Percentiles rank a stretch among this genome's conserved stretches.
These are phyloP conservation scores for Rhegmatorhina hoffmannsi DNA, from an alignment of 2,113 vertebrate genomes.

Conservation along the genomic window DNA sequence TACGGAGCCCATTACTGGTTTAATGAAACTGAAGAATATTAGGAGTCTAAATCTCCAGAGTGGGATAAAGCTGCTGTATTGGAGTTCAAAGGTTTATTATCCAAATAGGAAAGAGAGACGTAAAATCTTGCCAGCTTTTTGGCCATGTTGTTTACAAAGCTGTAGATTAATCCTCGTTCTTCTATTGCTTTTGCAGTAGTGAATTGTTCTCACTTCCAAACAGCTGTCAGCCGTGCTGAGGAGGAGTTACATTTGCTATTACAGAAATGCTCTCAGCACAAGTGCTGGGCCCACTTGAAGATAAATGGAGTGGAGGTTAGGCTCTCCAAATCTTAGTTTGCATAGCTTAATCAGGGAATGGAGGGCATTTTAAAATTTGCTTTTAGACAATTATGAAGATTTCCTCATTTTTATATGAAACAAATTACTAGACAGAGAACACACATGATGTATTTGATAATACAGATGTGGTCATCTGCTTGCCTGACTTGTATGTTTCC, in stretches of 20 bases:
- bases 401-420: not conserved
- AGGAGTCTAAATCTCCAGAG: not conserved
- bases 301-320: constrained; percentile 19
- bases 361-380: constrained; percentile 1
- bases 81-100: not conserved
- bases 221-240: not conserved
- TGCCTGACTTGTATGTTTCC: not conserved
- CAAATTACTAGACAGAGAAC: not conserved
- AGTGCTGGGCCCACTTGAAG: constrained; percentile 2
- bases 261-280: not conserved
- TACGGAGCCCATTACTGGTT: not conserved
- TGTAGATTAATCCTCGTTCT: not conserved
- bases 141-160: not conserved
- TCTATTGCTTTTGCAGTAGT: not conserved
- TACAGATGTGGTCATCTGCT: not conserved
- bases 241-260: not conserved
- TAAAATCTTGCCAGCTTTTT: not conserved
- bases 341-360: constrained; percentile 7
- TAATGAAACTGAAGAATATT: not conserved
- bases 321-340: constrained; percentile 20
- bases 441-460: not conserved
- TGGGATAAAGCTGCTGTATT: not conserved
- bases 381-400: not conserved
- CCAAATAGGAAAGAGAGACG: not conserved
- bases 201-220: not conserved